phyloP scores from a whole-genome alignment of 2,113 vertebrate genomes.

The Podocnemis expansa region DNA sequence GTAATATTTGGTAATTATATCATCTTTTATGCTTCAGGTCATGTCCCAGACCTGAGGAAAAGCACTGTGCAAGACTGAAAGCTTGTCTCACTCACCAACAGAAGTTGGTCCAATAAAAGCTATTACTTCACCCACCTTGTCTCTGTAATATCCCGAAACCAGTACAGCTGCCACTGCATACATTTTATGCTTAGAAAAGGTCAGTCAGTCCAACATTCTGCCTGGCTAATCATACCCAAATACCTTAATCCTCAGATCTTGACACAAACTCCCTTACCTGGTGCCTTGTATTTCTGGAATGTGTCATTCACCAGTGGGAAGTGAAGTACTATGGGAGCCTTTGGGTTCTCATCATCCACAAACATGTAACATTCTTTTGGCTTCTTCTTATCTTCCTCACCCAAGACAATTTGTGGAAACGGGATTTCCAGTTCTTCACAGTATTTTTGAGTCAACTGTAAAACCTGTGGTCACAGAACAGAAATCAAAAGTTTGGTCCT shows the following conservation, averaged over 20 bases:
- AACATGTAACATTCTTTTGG: conserved; percentile 83
- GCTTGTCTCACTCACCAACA: neutral
- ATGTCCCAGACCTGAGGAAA: neutral
- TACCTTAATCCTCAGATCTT: neutral
- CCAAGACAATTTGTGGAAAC: conserved; percentile 76
- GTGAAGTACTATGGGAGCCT: conserved; percentile 78
- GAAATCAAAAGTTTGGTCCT: neutral
- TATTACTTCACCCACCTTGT: neutral
- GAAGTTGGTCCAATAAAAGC: neutral
- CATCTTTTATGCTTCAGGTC: neutral
- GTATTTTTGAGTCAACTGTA: conserved; percentile 77
- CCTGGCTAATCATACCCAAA: neutral
- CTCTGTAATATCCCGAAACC: neutral
- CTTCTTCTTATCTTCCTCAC: conserved; percentile 64
- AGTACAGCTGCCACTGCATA: neutral
- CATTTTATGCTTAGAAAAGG: neutral
- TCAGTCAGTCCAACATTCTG: neutral
- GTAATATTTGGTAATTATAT: neutral
- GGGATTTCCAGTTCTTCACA: conserved; percentile 79
- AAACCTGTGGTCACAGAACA: conserved; percentile 59
- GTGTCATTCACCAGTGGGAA: conserved; percentile 82
- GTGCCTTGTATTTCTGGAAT: conserved; percentile 76
- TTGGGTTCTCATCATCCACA: conserved; percentile 65
- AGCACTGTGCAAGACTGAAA: neutral
- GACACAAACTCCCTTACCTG: conserved; percentile 63